Evolutionary conservation across 64 coral and sea anemone genomes (phyloP), one percentile per base, ranked within the genome.

Genomic region (Porites lutea): DNA sequence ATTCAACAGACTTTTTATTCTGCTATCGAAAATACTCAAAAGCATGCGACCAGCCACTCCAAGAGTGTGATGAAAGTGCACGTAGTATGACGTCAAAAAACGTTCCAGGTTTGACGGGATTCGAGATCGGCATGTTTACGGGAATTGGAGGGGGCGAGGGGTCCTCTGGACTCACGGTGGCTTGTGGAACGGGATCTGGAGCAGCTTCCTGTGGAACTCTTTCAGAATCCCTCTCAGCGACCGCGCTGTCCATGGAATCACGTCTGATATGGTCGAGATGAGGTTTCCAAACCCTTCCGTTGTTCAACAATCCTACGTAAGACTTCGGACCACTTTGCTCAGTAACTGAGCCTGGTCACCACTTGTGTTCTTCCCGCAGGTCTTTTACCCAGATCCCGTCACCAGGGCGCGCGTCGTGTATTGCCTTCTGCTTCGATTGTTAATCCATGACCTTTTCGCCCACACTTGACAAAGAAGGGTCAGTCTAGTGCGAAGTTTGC

Each of bases 251-350:
- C 50, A 76, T 70, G 68, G 27, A 59, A 11, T 58, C 46, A 19
- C 82, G 70, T 48, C 74, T 66, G 18, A 87, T 8, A 58, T 72
- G 91, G 71, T 79, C 76, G 2, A 74, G 60, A 18, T 80, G 91
- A 12, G 50, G 20, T 51, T 93, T 93, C 91, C 83, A 93, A 22
- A 87, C 83, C 23, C 83, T 19, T 22, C 91, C 91, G n/a, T 88
- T 65, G 1, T 93, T 71, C 13, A 93, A 53, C 48, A 93, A 54
- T 3, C 82, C 74, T 49, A 88, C 22, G 45, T 2, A 82, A 79
- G 27, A 37, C 9, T 72, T 79, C 14, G 74, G 82, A 37, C 83
- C 51, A 19, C 48, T 72, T 22, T 61, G 58, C 48, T 86, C 82
- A 66, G 82, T 60, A 46, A 92, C 85, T 62, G 72, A 70, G 20